Evolutionary conservation across 2,888 invertebrate species (phyloP).

Genomic region (Agrochola macilenta): DNA sequence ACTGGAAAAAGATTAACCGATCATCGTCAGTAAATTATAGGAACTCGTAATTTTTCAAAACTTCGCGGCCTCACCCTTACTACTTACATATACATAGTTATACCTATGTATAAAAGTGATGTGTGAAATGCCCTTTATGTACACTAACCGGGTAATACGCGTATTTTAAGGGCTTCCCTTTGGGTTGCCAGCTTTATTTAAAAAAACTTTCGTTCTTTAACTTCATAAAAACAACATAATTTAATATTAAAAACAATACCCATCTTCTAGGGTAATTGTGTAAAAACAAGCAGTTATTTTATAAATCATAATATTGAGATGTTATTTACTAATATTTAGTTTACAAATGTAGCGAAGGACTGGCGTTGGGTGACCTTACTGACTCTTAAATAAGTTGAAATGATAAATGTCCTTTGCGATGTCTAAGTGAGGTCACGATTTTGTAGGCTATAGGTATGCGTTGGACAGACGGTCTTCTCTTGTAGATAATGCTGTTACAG

Average conservation of each 20-base stretch:
- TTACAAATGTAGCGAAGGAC: background rate
- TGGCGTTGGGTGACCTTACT: slow-evolving; percentile 15
- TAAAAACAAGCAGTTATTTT: background rate
- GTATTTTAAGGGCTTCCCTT: background rate
- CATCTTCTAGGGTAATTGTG: fast-evolving
- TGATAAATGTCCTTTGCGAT: no score
- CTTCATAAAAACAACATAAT: background rate
- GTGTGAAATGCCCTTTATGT: background rate
- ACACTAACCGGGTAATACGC: background rate
- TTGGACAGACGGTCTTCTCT: background rate
- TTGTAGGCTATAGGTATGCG: background rate
- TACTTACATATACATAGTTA: background rate
- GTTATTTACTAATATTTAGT: background rate
- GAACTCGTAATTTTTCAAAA: background rate
- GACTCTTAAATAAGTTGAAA: no score
- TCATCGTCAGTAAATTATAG: background rate
- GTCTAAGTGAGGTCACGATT: no score
- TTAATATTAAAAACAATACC: background rate
- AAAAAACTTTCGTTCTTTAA: slow-evolving; percentile 11
- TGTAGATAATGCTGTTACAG: background rate
- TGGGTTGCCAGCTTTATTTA: slow-evolving; percentile 6
- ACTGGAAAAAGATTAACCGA: background rate
- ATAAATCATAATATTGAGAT: background rate
- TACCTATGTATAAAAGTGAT: background rate
- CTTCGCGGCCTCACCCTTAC: background rate